Evolutionary conservation across 2,113 vertebrate genomes (phyloP).

Genomic region (Pluvialis apricaria): DNA sequence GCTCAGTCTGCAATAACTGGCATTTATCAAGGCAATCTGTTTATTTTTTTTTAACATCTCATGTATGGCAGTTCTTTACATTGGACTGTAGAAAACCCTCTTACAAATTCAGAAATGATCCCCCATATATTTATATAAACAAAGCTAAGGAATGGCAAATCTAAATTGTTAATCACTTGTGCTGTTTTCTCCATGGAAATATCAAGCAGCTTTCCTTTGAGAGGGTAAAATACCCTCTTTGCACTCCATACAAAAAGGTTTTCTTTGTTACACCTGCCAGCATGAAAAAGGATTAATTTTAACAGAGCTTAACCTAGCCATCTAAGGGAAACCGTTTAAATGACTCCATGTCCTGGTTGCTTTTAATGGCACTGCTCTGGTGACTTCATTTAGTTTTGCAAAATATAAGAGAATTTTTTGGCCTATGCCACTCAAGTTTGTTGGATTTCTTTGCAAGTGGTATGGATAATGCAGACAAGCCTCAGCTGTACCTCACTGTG

Average conservation of each 20-base stretch:
- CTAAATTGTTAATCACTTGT: conserved; percentile 65
- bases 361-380: conserved; percentile 47
- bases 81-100: conserved; percentile 64
- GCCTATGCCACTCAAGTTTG: not conserved
- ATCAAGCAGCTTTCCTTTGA: conserved; percentile 62
- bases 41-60: conserved; percentile 57
- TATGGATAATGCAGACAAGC: not conserved
- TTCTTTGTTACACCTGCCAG: conserved; percentile 73
- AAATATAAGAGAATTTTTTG: conserved; percentile 34
- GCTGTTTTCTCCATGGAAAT: conserved; percentile 62
- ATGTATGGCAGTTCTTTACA: conserved; percentile 62
- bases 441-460: not conserved
- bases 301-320: conserved; percentile 63
- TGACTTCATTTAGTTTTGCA: conserved; percentile 54
- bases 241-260: conserved; percentile 61
- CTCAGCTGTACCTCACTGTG: not conserved
- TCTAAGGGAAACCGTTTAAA: conserved; percentile 47
- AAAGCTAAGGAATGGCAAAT: conserved; percentile 63
- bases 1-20: conserved; percentile 8
- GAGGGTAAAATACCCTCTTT: conserved; percentile 60
- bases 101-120: conserved; percentile 67
- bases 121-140: conserved; percentile 67
- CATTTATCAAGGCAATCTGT: conserved; percentile 52
- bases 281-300: conserved; percentile 71
- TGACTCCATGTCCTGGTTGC: conserved; percentile 54